phyloP scores from a whole-genome alignment of 2,113 vertebrate species.

The Daubentonia madagascariensis region DNA sequence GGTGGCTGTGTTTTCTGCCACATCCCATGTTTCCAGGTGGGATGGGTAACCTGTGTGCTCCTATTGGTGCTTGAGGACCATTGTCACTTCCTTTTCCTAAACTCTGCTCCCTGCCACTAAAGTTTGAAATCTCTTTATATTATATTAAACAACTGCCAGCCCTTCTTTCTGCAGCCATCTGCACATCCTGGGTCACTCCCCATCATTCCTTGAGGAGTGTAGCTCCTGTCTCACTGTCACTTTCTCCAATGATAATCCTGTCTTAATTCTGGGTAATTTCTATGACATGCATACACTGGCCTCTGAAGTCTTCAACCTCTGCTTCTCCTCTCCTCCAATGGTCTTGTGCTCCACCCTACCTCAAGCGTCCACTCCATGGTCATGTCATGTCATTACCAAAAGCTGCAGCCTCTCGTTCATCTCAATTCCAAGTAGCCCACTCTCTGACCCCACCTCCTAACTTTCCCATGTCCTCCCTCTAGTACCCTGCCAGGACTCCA shows the following conservation, averaged over 20 bases:
- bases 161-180: background rate
- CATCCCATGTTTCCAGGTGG: background rate
- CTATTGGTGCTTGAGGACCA: background rate
- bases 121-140: background rate
- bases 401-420: background rate
- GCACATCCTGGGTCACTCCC: background rate
- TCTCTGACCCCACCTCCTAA: background rate
- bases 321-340: background rate
- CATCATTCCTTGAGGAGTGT: background rate
- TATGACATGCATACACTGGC: background rate
- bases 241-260: background rate
- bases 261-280: background rate
- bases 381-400: background rate
- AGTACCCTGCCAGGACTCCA: no score
- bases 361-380: background rate
- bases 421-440: background rate
- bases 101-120: background rate
- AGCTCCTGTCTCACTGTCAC: background rate
- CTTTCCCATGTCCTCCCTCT: background rate
- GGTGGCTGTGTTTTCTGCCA: background rate
- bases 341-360: background rate
- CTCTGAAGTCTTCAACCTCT: background rate
- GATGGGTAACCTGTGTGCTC: background rate
- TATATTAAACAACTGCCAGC: background rate
- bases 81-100: background rate